Evolutionary conservation across 2,113 vertebrate species (phyloP).

Genomic region (Phodopus roborovskii): DNA sequence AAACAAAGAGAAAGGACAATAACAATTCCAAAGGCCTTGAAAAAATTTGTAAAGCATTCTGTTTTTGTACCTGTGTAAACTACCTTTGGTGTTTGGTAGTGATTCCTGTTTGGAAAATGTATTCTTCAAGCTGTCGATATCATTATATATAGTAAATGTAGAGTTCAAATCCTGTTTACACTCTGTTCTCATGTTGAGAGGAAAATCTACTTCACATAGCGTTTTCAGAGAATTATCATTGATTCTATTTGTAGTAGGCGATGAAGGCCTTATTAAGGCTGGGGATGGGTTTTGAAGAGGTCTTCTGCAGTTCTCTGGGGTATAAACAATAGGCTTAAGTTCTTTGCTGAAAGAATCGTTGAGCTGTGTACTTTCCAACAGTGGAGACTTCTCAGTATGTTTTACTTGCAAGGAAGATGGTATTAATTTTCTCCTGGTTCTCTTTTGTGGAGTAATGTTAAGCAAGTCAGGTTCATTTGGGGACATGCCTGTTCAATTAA

Average conservation of each 20-base stretch:
- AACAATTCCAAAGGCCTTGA: not conserved
- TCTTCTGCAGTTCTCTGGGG: slow-evolving; percentile 86
- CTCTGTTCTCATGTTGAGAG: not conserved
- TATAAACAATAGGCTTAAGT: slow-evolving; percentile 89
- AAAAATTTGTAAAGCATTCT: not conserved
- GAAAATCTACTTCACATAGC: not conserved
- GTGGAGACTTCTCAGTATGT: slow-evolving; percentile 29
- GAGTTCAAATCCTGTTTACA: slow-evolving; percentile 63
- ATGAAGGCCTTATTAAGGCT: slow-evolving; percentile 64
- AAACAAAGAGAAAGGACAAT: slow-evolving; percentile 28
- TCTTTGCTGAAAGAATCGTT: slow-evolving; percentile 88
- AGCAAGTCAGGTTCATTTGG: slow-evolving; percentile 54
- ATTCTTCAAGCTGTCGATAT: not conserved
- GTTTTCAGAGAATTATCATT: slow-evolving; percentile 44
- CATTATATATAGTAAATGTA: slow-evolving; percentile 78
- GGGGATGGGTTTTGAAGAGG: slow-evolving; percentile 6
- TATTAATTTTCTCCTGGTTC: slow-evolving; percentile 90
- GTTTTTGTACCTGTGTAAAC: slow-evolving; percentile 85
- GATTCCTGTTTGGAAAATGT: slow-evolving; percentile 56
- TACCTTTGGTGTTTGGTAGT: slow-evolving; percentile 29
- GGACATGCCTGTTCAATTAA: slow-evolving; percentile 76
- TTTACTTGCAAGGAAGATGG: slow-evolving; percentile 82
- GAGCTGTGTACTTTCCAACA: slow-evolving; percentile 52
- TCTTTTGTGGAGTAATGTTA: slow-evolving; percentile 82
- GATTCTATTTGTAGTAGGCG: slow-evolving; percentile 36